Evolutionary conservation across 1,140 invertebrate genomes (phyloP).

Genomic region (Microplitis demolitor): DNA sequence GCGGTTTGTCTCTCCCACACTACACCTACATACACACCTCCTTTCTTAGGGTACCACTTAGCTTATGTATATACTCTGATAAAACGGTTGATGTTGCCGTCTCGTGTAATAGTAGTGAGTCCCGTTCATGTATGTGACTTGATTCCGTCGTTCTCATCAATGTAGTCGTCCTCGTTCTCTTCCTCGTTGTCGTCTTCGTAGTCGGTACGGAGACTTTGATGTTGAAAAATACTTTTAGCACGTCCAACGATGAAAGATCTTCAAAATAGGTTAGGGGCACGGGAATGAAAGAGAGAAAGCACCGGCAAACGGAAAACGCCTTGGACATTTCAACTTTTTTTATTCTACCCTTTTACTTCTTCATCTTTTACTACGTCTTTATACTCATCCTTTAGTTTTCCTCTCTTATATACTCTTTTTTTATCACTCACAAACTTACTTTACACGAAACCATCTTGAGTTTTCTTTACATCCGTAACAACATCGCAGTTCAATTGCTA

Average conservation of each 20-base stretch:
- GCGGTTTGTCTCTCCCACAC: neutral
- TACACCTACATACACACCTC: neutral
- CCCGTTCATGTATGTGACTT: conserved; percentile 12
- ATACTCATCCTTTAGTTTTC: neutral
- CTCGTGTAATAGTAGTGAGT: neutral
- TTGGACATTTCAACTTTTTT: conserved; percentile 6
- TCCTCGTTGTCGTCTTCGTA: neutral
- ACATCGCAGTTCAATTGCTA: conserved; percentile 26
- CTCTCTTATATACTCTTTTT: neutral
- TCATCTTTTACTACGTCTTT: neutral
- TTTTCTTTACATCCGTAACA: conserved; percentile 15
- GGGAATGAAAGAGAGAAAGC: conserved; percentile 1
- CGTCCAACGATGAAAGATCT: conserved; percentile 25
- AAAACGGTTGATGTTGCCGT: neutral
- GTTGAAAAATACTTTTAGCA: conserved; percentile 45
- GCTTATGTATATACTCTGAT: neutral
- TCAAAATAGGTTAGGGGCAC: conserved; percentile 10
- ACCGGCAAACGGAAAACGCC: conserved; percentile 13
- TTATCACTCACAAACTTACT: neutral
- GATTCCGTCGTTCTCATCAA: neutral
- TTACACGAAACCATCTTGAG: neutral
- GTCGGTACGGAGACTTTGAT: conserved; percentile 40
- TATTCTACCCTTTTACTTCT: conserved; percentile 5
- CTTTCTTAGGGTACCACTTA: neutral
- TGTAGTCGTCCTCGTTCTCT: neutral